Evolutionary conservation across 2,113 vertebrate species (phyloP), one percentile per base, ranked within the genome.

Genomic region (Gnathonemus echidnorhynchus): DNA sequence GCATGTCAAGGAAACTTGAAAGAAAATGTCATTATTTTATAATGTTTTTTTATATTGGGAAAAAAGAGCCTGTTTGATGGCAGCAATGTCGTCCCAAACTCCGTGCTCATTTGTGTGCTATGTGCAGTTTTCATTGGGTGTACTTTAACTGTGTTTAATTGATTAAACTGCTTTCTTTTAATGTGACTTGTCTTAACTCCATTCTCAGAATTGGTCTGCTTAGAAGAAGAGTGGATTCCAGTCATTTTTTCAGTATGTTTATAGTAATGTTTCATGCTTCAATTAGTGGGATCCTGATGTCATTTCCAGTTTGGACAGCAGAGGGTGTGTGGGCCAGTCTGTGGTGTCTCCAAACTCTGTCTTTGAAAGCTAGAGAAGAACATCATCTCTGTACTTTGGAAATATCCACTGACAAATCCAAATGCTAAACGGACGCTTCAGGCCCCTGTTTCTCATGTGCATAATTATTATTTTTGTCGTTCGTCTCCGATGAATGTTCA

Each of bases 391-490:
- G 53, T 11, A 21, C 87, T 42, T 50, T n/a, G 86, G 48, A 35
- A 87, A 27, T 1, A 35, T 39, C 31, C 87, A 15, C 31, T 11
- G 27, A 50, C 35, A 56, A 39, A 56, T 87, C 50, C 53, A 27
- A n/a, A 70, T 31, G n/a, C 31, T 58, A 58, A 45, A 93, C 94
- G 94, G 93, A 94, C 92, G 93, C 95, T 94, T 91, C 88, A 94
- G 94, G 95, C 93, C 92, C 93, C 95, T 94, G 88, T 85, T 94
- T 94, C 93, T 94, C 96, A 97, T 94, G 92, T 92, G 74, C 92
- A 94, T 95, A 94, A 96, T 95, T 94, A 96, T 96, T 96, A 95
- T 96, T 97, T 86, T 97, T 96, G 92, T 95, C 92, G 96, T 96
- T 96, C 94, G 93, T 94, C 49, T 95, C 95, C 95, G 95, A 95